Evolutionary conservation across 2,888 invertebrate genomes (phyloP).

Genomic region (Stenichneumon culpator): DNA sequence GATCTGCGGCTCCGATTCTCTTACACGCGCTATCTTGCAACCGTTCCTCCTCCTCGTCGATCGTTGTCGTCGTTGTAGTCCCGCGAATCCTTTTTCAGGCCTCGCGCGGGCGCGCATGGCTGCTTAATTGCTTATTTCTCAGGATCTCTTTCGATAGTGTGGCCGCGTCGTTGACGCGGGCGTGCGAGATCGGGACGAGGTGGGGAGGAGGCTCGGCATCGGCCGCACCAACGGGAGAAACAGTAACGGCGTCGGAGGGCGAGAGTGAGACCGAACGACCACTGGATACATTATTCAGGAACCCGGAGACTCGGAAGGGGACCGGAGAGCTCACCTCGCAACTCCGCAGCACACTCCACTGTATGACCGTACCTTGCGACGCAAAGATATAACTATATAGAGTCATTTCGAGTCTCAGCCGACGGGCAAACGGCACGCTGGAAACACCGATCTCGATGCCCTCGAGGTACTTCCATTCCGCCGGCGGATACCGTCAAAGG

Average conservation of each 20-base stretch:
- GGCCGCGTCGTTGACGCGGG: conserved; percentile 59
- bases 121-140: conserved; percentile 81
- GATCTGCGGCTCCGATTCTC: conserved; percentile 52
- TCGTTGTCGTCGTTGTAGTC: conserved; percentile 44
- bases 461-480: conserved; percentile 30
- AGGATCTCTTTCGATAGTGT: conserved; percentile 73
- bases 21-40: conserved; percentile 17
- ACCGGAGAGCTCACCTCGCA: conserved; percentile 28
- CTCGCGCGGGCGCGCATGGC: conserved; percentile 63
- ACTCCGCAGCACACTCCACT: conserved; percentile 1
- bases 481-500: neutral
- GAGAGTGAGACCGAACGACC: conserved; percentile 48
- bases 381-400: neutral
- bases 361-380: neutral
- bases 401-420: conserved; percentile 42
- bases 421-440: conserved; percentile 41
- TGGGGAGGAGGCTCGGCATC: conserved; percentile 13
- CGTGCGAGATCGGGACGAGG: conserved; percentile 29
- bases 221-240: conserved; percentile 15
- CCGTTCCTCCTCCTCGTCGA: conserved; percentile 44
- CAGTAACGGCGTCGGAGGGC: conserved; percentile 27
- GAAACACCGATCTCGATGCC: conserved; percentile 33
- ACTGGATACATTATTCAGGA: conserved; percentile 68
- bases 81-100: conserved; percentile 77
- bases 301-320: neutral